Evolutionary conservation across 1,140 invertebrate genomes (phyloP), one percentile per base, ranked within the genome.

Genomic region (Chelonus insularis): DNA sequence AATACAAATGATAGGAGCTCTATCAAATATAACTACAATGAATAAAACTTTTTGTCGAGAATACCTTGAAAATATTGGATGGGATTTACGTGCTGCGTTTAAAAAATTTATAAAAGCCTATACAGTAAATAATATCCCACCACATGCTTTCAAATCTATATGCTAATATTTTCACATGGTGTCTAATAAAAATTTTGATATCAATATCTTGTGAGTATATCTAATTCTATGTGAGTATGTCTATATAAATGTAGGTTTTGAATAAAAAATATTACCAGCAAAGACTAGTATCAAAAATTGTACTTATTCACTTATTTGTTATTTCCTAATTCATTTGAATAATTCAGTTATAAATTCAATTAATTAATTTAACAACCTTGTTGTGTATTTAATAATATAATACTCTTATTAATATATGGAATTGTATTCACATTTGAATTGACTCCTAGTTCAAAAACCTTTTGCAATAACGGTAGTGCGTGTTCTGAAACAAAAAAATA

Each of bases 371-470:
- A 93, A 82, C 89, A 92, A 21, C 91, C 92, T 71, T 89, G 86
- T 71, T 95, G 93, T 43, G 89, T 84, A 79, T 94, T 93, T 41
- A 96, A 84, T 34, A 94, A 82, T 65, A 88, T 82, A 39, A 97
- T 86, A 57, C 89, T 89, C 74, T 93, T 92, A 43, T 86, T 87
- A 45, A 96, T 89, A 73, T 88, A 88, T n/a, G 84, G 79, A 43
- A 88, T 85, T 6, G 91, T 90, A 64, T 92, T 93, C 36, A 93
- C 84, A 59, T 89, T 89, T 21, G 89, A 90, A 67, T 86, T 86
- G 37, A 95, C 86, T 8, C 92, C 93, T 18, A 96, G 81, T 52
- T 88, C 86, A 80, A 96, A 97, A 1, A 93, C 89, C 68, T 89
- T 89, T 66, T 87, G 85, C 58, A 97, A 82, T 18, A 97, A 84